Base-by-base conservation (phyloP, 35 echinoderm and acorn worm genomes). In the Amphiura filiformis region DNA sequence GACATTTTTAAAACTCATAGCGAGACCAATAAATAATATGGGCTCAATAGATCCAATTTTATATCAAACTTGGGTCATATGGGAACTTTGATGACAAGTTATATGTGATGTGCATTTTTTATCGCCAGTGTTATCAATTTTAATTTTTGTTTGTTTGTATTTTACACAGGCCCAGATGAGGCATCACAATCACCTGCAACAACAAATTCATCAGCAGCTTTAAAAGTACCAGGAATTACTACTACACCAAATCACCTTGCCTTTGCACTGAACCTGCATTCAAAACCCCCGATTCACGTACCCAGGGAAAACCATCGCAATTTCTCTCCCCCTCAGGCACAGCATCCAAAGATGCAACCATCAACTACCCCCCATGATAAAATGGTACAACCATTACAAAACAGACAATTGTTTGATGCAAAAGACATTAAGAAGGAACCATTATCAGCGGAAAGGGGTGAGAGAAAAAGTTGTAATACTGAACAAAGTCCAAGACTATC, bases 371-470 rank as follows among this genome's bases (percentile, higher is more conserved):
- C 57, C 56, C 83, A 31, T 33, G 83, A 85, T 22, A 85, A 85
- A 61, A 85, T 61, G 47, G 44, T 85, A 17, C 83, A 56, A 34
- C 81, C 81, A 9, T 47, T 49, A 13, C 37, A 47, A 26, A 61
- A 40, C 35, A 61, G 56, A 61, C 83, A 56, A 37, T 37, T 85
- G 4, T 85, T 18, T 36, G 83, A 85, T 35, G 26, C 28, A 26
- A 85, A 65, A 37, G 83, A 85, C 83, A 89, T 89, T 35, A 89
- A 89, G 52, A 80, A 89, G 38, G 87, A 89, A 39, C 83, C 83
- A 34, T 33, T 61, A 31, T 37, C 33, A 5, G 52, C 5, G 0
- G 83, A 85, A 56, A 85, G 83, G 52, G 83, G 44, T 37, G 57
- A 85, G 7, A 85, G 56, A 33, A 85, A 56, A 13, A 26, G 15